Evolutionary conservation across 2,888 invertebrate species (phyloP).

Genomic region (Neria commutata): DNA sequence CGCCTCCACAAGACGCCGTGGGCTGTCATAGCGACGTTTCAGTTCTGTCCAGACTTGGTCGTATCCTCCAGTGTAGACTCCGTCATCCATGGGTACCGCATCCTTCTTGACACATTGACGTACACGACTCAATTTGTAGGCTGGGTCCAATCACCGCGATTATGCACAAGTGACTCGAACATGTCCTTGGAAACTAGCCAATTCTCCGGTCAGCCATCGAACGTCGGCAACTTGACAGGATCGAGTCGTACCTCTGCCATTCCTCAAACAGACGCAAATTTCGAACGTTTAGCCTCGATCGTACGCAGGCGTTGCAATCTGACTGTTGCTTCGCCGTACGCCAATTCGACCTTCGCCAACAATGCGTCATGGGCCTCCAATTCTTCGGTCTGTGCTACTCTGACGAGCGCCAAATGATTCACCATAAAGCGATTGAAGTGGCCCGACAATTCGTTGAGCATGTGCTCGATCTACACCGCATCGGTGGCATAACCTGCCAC

Average conservation of each 20-base stretch:
- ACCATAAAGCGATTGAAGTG: no score
- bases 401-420: no score
- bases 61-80: slow-evolving; percentile 18
- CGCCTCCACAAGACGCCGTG: slow-evolving; percentile 14
- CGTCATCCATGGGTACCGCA: slow-evolving; percentile 11
- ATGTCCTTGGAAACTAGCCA: slow-evolving; percentile 12
- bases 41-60: slow-evolving; percentile 16
- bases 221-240: slow-evolving; percentile 63
- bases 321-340: no score
- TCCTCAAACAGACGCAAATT: neutral
- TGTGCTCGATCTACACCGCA: no score
- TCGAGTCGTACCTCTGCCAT: neutral
- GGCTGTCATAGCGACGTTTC: slow-evolving; percentile 19
- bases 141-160: slow-evolving; percentile 1
- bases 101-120: slow-evolving; percentile 15
- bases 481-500: no score
- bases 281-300: no score
- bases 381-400: no score
- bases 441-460: no score
- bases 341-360: no score
- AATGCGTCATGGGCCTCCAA: no score
- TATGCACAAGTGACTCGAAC: slow-evolving; percentile 7
- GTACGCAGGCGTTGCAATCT: no score
- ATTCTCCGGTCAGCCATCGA: neutral
- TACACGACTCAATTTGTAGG: slow-evolving; percentile 19